These are phyloP conservation scores for Athripsodes cinereus DNA, from an alignment of 2,888 invertebrate genomes.

Conservation along the genomic window DNA sequence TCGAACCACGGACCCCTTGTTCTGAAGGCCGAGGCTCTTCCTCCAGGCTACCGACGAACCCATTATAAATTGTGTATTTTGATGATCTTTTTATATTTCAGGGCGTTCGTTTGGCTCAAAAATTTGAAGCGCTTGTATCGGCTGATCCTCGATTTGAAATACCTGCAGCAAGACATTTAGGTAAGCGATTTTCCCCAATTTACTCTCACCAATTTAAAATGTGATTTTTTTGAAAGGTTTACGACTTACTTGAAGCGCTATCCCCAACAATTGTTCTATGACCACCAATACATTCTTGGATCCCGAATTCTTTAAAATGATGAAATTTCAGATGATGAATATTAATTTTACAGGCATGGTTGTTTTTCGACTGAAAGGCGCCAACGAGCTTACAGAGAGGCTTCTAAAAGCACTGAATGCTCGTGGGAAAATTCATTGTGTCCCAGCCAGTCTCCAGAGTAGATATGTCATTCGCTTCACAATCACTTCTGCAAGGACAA, in stretches of 20 bases:
- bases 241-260: too few species aligned
- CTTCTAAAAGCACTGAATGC: conserved; percentile 83
- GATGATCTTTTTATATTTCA: conserved; percentile 35
- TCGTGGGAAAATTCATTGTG: conserved; percentile 85
- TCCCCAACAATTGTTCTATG: too few species aligned
- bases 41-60: too few species aligned
- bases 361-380: conserved; percentile 80
- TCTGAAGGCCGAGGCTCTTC: too few species aligned
- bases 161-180: conserved; percentile 77
- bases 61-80: not conserved
- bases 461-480: conserved; percentile 90
- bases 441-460: conserved; percentile 88
- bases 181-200: too few species aligned
- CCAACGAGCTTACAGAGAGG: conserved; percentile 82
- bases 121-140: conserved; percentile 80
- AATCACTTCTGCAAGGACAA: conserved; percentile 83
- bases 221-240: not conserved
- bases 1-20: too few species aligned
- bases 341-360: conserved; percentile 61
- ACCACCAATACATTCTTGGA: too few species aligned
- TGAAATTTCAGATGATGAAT: too few species aligned
- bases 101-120: conserved; percentile 85
- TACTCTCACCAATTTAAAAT: not conserved
- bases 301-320: too few species aligned
- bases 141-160: conserved; percentile 86